phyloP scores from a whole-genome alignment of 2,797 vertebrate genomes.

The Lophotriccus pileatus region DNA sequence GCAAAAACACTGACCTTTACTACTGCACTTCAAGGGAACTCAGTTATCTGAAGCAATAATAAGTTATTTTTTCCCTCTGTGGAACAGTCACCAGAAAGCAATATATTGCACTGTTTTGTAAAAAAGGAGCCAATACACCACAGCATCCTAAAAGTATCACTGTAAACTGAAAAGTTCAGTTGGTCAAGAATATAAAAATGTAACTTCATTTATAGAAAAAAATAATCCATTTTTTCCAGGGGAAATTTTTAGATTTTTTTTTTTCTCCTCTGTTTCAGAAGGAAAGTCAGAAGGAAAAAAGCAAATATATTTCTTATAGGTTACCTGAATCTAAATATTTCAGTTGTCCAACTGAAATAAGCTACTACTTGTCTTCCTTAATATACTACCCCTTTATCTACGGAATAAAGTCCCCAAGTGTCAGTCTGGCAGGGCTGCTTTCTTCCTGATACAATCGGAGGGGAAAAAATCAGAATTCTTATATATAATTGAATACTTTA shows the following conservation, averaged over 20 bases:
- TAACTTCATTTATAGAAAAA: neutral
- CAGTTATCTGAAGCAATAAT: neutral
- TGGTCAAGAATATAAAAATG: neutral
- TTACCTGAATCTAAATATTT: neutral
- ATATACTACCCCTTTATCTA: neutral
- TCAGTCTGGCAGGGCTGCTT: neutral
- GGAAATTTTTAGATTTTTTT: neutral
- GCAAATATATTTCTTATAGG: neutral
- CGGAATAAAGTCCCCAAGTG: neutral
- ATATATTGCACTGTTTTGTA: neutral
- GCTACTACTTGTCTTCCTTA: neutral
- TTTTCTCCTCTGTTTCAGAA: neutral
- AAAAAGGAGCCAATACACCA: neutral
- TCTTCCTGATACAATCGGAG: neutral
- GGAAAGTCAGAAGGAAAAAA: neutral
- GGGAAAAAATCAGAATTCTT: neutral
- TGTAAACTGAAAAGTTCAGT: neutral
- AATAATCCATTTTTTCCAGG: fast-evolving
- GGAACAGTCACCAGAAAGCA: neutral
- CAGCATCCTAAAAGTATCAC: neutral
- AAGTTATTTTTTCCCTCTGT: neutral
- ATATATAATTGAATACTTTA: neutral
- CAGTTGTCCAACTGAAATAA: neutral
- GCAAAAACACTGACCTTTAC: neutral
- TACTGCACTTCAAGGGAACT: neutral